Evolutionary conservation across 2,113 vertebrate genomes (phyloP), one percentile per base, ranked within the genome.

Genomic region (Camarhynchus parvulus): DNA sequence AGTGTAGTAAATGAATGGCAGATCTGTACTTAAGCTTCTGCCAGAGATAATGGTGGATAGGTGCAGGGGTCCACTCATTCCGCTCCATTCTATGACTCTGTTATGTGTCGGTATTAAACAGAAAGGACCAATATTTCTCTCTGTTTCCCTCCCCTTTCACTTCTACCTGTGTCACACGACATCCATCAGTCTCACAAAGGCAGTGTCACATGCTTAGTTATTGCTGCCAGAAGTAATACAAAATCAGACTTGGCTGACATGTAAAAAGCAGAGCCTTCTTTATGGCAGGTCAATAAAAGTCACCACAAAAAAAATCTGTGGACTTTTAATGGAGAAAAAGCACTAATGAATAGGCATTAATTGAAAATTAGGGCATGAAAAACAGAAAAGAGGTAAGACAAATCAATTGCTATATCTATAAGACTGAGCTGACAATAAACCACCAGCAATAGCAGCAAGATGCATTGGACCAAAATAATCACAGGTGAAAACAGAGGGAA

Each of bases 351-450:
- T n/a, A 75, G 47, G 41, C 24, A 87, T 87, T 93, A 94, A 92
- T 92, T 93, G 73, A 89, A 91, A 95, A 91, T 86, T 88, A 90
- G 68, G 27, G 35, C 35, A 70, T 46, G 39, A 28, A 89, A 94
- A 77, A 68, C 39, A 86, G 30, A 79, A 46, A 86, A 89, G 52
- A 87, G 73, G 61, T 58, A 58, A 94, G 69, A 66, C 13, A 91
- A 89, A 93, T 89, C 74, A 95, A 87, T 87, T 68, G 31, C n/a
- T 83, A 3, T 79, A 79, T 58, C 77, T 76, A 8, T 73, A 91
- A 90, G 19, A 37, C 77, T 79, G 83, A 87, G 50, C 4, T 91
- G 77, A 76, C 46, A 75, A 92, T 69, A 91, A 89, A 87, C 77
- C 63, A 84, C 50, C 49, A 82, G 37, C 56, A 64, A 30, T 3